These are phyloP conservation scores for Trachelipus rathkii DNA, from an alignment of 1,140 invertebrate genomes.

Conservation along the genomic window DNA sequence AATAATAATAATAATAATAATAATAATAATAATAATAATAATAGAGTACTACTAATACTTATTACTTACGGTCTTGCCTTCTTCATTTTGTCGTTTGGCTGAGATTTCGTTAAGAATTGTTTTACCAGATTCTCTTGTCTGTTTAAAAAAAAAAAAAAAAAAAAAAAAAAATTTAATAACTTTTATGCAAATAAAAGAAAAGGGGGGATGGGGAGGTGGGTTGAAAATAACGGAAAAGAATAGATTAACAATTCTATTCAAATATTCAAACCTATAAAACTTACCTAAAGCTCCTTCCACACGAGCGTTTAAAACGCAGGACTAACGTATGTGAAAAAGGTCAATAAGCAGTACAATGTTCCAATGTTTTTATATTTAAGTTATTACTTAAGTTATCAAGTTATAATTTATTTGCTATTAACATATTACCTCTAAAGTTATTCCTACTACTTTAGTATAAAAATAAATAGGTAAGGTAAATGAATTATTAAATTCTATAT, in stretches of 20 bases:
- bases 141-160: neutral
- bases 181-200: neutral
- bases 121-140: constrained; percentile 1
- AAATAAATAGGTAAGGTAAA: neutral
- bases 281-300: too few species aligned
- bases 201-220: too few species aligned
- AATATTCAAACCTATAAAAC: neutral
- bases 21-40: neutral
- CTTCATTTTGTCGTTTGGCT: neutral
- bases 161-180: neutral
- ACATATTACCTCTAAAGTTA: neutral
- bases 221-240: neutral
- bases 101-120: neutral
- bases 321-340: too few species aligned
- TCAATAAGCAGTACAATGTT: too few species aligned
- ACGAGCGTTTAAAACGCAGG: too few species aligned
- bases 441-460: neutral
- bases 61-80: neutral
- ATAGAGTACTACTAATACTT: neutral
- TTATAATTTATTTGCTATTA: too few species aligned
- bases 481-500: neutral
- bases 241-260: neutral
- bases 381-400: too few species aligned
- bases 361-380: too few species aligned
- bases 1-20: neutral